Conservation (phyloP, 1,140 invertebrate genomes). For the Sminthurides bifidus region DNA sequence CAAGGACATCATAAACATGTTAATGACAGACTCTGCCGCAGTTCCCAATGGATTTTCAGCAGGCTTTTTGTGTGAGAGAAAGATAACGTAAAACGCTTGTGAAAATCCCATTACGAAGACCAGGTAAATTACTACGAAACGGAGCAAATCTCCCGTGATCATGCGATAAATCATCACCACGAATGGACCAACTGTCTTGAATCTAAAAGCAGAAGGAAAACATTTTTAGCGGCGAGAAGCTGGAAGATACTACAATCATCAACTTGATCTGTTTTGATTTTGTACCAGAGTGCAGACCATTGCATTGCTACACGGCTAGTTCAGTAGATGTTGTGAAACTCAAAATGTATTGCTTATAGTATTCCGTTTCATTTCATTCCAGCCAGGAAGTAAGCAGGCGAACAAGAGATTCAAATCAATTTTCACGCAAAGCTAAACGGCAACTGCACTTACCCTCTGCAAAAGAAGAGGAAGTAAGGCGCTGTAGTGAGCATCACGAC, state of each 20-base stretch:
- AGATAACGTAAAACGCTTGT: slow-evolving; percentile 54
- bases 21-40: slow-evolving; percentile 85
- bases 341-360: too few species aligned
- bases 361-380: too few species aligned
- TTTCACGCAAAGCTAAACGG: too few species aligned
- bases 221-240: too few species aligned
- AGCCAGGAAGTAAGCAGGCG: too few species aligned
- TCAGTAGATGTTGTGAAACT: too few species aligned
- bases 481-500: slow-evolving; percentile 60
- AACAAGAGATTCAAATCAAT: too few species aligned
- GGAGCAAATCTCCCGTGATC: slow-evolving; percentile 85
- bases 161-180: slow-evolving; percentile 99
- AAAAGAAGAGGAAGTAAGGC: slow-evolving; percentile 97
- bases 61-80: slow-evolving; percentile 19
- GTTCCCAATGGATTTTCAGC: slow-evolving; percentile 69
- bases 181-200: slow-evolving; percentile 95
- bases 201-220: slow-evolving; percentile 47
- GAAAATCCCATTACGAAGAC: slow-evolving; percentile 97
- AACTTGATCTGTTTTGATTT: too few species aligned
- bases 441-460: slow-evolving; percentile 55
- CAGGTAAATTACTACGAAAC: slow-evolving; percentile 91
- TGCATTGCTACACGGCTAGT: too few species aligned
- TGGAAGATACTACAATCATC: too few species aligned
- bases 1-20: slow-evolving; percentile 95
- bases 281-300: too few species aligned